Percentiles rank a stretch among this genome's conserved stretches.
These are phyloP conservation scores for Pterocles burchelli DNA, from an alignment of 2,113 vertebrate genomes.

Conservation along the genomic window DNA sequence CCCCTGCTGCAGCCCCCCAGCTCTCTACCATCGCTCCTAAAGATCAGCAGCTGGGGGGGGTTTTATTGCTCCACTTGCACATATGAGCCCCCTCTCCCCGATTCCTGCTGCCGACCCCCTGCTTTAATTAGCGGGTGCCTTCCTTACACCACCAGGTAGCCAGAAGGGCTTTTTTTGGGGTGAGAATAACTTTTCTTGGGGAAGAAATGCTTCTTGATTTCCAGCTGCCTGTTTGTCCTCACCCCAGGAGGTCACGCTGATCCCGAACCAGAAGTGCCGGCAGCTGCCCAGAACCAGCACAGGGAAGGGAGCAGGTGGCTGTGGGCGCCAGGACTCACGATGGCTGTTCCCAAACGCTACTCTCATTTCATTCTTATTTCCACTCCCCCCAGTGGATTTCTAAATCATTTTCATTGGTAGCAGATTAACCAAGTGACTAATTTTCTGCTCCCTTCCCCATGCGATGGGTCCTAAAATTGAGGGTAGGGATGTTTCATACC, in stretches of 20 bases:
- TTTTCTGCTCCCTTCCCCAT: slow-evolving; percentile 2
- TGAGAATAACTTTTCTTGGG: not conserved
- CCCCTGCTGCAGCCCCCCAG: not conserved
- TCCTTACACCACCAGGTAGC: not conserved
- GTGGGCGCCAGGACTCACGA: fast-evolving
- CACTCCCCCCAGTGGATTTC: not conserved
- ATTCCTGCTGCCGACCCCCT: fast-evolving
- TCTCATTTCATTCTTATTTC: not conserved
- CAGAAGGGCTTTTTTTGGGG: not conserved
- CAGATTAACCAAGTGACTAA: slow-evolving; percentile 5
- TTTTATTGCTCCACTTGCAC: no score
- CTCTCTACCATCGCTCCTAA: not conserved
- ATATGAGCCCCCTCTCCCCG: not conserved
- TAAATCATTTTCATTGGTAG: not conserved
- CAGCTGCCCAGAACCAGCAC: not conserved
- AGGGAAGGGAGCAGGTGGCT: not conserved
- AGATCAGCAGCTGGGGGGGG: not conserved
- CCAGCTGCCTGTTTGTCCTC: not conserved
- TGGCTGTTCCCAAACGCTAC: fast-evolving
- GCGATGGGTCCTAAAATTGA: not conserved
- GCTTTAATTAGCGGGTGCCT: not conserved
- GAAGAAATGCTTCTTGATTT: not conserved
- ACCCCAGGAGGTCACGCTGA: not conserved
- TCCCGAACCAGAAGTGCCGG: not conserved
- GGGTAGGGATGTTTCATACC: slow-evolving; percentile 13